Base-by-base conservation (phyloP, 2,113 vertebrate genomes). In the Psittacus erithacus region DNA sequence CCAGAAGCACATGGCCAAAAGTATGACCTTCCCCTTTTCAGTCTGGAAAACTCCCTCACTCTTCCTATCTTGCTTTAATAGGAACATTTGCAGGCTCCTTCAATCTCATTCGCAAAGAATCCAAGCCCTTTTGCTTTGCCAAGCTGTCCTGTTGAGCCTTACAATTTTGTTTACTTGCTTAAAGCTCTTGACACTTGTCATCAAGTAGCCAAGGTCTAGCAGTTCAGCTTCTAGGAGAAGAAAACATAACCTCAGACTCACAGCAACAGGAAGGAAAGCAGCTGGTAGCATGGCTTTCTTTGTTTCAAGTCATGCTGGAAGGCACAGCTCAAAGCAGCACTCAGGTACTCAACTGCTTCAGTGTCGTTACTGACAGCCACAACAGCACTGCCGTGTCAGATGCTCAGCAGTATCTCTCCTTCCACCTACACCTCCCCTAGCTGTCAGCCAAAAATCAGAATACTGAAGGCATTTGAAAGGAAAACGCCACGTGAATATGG, bases 371-470 rank as follows among this genome's bases (percentile, higher is more conserved):
- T 93, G 96, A 91, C 93, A 96, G 93, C 71, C 86, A 69, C 75
- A 94, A 90, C 80, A 92, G 94, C 60, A 41, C 65, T 6, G 0
- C 17, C 2, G 27, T 78, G 88, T 80, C 81, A 90, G 92, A 75
- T 77, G 90, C 82, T 87, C 71, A 1, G 87, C 68, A 81, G 87
- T 63, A 78, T 67, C 83, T 89, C 74, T 87, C 83, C 86, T 93
- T 93, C 83, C 88, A 90, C 86, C 91, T 83, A 92, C 96, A 90
- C 83, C 88, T 94, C 75, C 84, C 68, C 64, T 29, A 5, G 49
- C 22, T 90, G 90, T 87, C 95, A 95, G 70, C 67, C 74, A 83
- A 67, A 88, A 91, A 94, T 82, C 83, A 96, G 82, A 90, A 79
- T 41, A n/a, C 75, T 52, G 83, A 86, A 94, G 68, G 78, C 53